Evolutionary conservation across 2,797 vertebrate species (phyloP), one percentile per base, ranked within the genome.

Genomic region (Peromyscus nudipes): DNA sequence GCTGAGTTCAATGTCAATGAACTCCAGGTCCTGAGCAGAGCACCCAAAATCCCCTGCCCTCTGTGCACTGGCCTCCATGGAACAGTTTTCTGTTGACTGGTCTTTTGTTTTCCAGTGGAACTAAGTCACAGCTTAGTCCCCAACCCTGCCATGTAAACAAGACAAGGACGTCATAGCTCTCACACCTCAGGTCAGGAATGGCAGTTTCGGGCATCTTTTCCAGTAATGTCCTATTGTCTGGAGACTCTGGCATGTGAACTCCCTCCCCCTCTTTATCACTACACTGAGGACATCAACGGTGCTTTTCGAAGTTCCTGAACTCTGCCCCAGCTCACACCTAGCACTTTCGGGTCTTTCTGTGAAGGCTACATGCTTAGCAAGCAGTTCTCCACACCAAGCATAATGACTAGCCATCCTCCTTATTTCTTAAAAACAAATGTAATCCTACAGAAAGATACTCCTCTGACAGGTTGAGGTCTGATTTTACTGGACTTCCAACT

Each of bases 261-360:
- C 21, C 3, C 57, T 17, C 67, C 89, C 31, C 57, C 43, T 37
- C 2, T 29, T 13, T 84, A 71, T 77, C 62, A 88, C 71, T 75
- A 76, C 95, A 90, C 88, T 75, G 67, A 96, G 34, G 81, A 65
- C 49, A 49, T 6, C 64, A 52, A 52, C 49, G 31, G 31, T 87
- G n/a, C 29, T 62, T 89, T 94, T 95, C 31, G 29, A 23, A 84
- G 75, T 94, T 96, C 82, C 83, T 37, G 76, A 52, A 55, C 69
- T 75, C 43, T 81, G 27, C 71, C 89, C 60, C 84, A 92, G 60
- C 73, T 92, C 43, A n/a, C 71, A 80, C 57, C 57, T 65, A 82
- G 75, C 49, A 87, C 77, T 71, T 95, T 71, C 57, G 65, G 73
- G 89, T 52, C 82, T 90, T 75, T 90, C 76, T 92, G 93, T 77